These are phyloP conservation scores for Anhinga anhinga DNA, from an alignment of 2,113 vertebrate species.

Conservation along the genomic window DNA sequence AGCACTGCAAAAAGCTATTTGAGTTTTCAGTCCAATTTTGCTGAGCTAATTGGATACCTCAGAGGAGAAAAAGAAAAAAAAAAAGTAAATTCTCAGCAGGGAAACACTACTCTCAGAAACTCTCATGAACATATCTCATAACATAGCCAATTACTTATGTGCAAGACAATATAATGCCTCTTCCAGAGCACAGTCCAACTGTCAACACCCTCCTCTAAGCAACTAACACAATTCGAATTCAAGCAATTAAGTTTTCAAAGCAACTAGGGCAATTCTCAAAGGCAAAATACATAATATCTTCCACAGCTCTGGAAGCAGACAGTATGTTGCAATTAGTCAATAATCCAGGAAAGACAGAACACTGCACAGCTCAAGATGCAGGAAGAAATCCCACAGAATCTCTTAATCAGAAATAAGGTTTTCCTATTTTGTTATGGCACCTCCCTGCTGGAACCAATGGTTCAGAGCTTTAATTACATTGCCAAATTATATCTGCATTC, in stretches of 20 bases:
- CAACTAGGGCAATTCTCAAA: neutral
- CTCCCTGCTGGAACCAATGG: slow-evolving; percentile 60
- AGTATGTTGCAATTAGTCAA: neutral
- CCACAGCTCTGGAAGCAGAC: neutral
- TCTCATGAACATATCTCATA: neutral
- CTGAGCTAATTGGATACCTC: neutral
- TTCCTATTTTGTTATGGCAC: neutral
- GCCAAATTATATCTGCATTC: neutral
- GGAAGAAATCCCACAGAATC: neutral
- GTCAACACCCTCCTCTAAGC: neutral
- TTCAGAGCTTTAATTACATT: slow-evolving; percentile 7
- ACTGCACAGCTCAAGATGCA: neutral
- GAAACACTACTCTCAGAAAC: neutral
- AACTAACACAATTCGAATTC: neutral
- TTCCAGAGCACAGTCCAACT: neutral
- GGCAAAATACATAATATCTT: neutral
- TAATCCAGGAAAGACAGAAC: neutral
- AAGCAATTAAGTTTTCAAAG: neutral
- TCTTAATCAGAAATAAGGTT: neutral
- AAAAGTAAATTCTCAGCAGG: neutral
- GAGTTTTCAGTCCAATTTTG: neutral
- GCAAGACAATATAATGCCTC: neutral
- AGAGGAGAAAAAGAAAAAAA: neutral
- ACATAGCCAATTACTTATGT: neutral
- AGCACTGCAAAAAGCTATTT: neutral